Base-by-base conservation (phyloP, 2,888 invertebrate genomes). In the Athrips mouffetella region DNA sequence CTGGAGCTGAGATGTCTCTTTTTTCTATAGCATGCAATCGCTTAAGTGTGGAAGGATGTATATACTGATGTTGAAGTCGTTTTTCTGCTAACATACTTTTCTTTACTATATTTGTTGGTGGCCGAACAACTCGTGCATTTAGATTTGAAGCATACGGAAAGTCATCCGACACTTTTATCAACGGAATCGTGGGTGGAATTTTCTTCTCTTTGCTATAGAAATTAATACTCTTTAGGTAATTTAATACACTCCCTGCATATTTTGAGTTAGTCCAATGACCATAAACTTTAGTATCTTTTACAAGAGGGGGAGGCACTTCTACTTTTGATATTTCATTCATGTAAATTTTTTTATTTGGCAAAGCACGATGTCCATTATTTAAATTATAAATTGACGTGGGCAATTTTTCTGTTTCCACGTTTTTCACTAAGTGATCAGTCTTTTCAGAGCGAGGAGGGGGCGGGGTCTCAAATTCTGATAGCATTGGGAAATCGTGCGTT, bases 231-330 rank as follows among this genome's bases (percentile, higher is more conserved):
- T 83, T 85, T 0, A 88, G 56, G 58, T 83, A 83, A 65, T 82
- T 79, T 52, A 86, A 66, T 16, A 86, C 84, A 48, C 59, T 80
- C 1, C 76, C 76, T 8, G 82, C 82, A 60, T 79, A 84, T 57
- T 77, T 80, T 1, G 82, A 76, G 58, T 76, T 75, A 5, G 78
- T 76, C 83, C 83, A 83, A 54, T 84, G 82, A 2, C 81, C 81
- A 48, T 79, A 83, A 7, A 78, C 73, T 55, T 76, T 76, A 7
- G 59, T 57, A 52, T 75, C 67, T 46, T 63, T 65, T 20, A 64
- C 57, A 5, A 60, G 39, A 0, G 77, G 73, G 13, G 83, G 83
- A 33, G 83, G 80, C 6, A 65, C 71, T 65, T 78, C 79, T 5
- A 70, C 47, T 21, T 80, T 76, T 6, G 70, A 61, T 51, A 80